Evolutionary conservation across 2,888 invertebrate genomes (phyloP), one percentile per base, ranked within the genome.

Genomic region (Orchestes rusci): DNA sequence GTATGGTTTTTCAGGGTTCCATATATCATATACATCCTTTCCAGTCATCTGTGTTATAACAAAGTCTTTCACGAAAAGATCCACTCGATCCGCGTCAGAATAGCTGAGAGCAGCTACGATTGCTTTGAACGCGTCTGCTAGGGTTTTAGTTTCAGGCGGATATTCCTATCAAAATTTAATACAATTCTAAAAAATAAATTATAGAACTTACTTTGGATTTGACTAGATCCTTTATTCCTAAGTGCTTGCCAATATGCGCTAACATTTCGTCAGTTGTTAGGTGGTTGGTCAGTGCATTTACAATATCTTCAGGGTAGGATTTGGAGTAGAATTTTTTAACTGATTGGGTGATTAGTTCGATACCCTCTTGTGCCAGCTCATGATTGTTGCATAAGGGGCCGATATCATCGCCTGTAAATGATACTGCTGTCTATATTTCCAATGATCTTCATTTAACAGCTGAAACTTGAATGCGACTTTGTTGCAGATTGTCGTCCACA

Each of bases 211-310:
- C 92, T 38, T 73, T 71, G 55, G 80, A 77, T 44, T 89, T 72
- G 56, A 93, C 80, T 12, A 95, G 73, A 61, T 95, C 93, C 56
- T 76, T 82, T 17, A 86, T 75, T 29, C 95, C 95, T 45, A 96
- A 73, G 59, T 87, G 75, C 3, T 63, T 66, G 1, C 85, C 82
- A 39, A 93, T 74, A 61, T 83, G 68, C 0, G 85, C 76, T 7
- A 95, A 65, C n/a, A 76, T 73, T 23, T 77, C 72, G 43, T 78
- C 77, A 30, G 77, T 76, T 30, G 77, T 71, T 41, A 94, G 72
- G 62, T 83, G 76, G 12, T 77, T 71, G 30, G 71, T 64, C n/a
- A 92, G 65, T 13, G 79, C 73, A 38, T 77, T 74, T 34, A 87
- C 78, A 36, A 91, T 84, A 61, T 85, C 83, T 50, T 79, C 71